These are phyloP conservation scores for Megaceryle maxima DNA, from an alignment of 2,113 vertebrate species.

Conservation along the genomic window DNA sequence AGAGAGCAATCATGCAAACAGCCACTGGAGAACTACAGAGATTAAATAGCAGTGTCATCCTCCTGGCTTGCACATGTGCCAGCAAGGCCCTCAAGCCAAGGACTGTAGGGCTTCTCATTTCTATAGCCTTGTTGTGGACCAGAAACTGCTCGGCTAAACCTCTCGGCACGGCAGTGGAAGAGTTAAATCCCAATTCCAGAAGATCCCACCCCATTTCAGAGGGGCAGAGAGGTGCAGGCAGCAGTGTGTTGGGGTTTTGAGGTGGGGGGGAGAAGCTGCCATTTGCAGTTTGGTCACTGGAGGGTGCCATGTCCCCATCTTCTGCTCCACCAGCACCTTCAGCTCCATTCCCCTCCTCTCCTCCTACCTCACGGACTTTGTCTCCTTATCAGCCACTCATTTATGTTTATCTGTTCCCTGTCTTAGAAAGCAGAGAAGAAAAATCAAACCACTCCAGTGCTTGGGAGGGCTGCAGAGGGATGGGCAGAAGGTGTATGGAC, in stretches of 20 bases:
- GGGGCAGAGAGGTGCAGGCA: neutral
- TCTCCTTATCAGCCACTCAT: no score
- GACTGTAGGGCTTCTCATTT: neutral
- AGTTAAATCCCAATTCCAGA: neutral
- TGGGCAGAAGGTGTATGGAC: fast-evolving
- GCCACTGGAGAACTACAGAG: neutral
- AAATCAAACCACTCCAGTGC: neutral
- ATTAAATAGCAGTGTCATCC: neutral
- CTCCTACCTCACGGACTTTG: neutral
- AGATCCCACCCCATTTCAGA: neutral
- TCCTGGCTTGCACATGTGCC: fast-evolving
- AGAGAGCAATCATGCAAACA: fast-evolving
- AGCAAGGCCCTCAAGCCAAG: neutral
- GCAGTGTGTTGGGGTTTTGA: neutral
- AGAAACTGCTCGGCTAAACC: neutral
- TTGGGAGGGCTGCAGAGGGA: neutral
- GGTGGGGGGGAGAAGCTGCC: neutral
- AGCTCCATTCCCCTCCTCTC: neutral
- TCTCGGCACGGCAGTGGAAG: neutral
- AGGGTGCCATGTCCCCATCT: slow-evolving; percentile 23
- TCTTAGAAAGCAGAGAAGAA: neutral
- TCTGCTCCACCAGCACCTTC: neutral
- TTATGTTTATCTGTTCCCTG: neutral
- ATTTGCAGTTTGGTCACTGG: slow-evolving; percentile 30
- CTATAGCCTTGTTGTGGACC: neutral